These are phyloP conservation scores for Zygothrica quintamaculata DNA, from an alignment of 2,888 invertebrate genomes.

Conservation along the genomic window DNA sequence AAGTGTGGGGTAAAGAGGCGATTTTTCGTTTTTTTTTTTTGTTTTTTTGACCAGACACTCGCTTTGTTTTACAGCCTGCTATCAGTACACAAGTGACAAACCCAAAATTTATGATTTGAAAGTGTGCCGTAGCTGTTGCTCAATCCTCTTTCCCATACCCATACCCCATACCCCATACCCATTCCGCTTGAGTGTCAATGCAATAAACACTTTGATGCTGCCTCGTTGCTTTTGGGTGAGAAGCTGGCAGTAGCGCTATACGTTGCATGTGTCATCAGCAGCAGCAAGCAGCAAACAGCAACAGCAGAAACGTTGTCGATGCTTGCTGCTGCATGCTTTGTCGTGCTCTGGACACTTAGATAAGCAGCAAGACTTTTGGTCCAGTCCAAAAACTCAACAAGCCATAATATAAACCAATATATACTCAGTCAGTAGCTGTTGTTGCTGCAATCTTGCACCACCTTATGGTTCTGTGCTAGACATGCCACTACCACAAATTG, in stretches of 20 bases:
- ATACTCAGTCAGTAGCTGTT: conserved; percentile 3
- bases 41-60: conserved; percentile 34
- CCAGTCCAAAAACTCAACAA: conserved; percentile 14
- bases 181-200: conserved; percentile 76
- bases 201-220: conserved; percentile 69
- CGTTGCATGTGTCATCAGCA: conserved; percentile 77
- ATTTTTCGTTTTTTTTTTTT: too few species aligned
- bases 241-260: conserved; percentile 16
- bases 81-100: conserved; percentile 74
- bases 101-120: conserved; percentile 77
- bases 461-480: conserved; percentile 17
- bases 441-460: conserved; percentile 16
- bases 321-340: conserved; percentile 60
- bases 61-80: conserved; percentile 59
- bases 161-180: conserved; percentile 26
- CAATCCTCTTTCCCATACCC: conserved; percentile 8
- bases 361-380: conserved; percentile 52
- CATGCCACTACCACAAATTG: conserved; percentile 63
- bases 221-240: neutral
- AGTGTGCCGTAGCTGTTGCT: conserved; percentile 63
- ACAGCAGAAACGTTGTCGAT: conserved; percentile 25
- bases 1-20: neutral
- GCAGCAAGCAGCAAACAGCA: conserved; percentile 19
- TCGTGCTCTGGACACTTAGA: conserved; percentile 74
- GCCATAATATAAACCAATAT: neutral